Evolutionary conservation across 2,888 invertebrate species (phyloP).

Genomic region (Agriopis aurantiaria): DNA sequence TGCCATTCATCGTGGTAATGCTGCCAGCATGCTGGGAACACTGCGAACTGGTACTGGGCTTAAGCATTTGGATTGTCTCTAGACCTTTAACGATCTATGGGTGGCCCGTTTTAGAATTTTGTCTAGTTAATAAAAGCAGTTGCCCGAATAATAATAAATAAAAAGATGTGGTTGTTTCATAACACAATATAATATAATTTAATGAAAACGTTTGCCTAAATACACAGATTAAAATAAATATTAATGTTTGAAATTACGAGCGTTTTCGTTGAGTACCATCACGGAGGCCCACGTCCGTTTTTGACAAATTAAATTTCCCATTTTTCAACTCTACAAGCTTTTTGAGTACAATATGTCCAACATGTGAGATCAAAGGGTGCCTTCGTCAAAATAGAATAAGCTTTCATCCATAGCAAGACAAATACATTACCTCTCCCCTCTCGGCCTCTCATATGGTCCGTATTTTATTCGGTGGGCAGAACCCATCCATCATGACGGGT

Average conservation of each 20-base stretch:
- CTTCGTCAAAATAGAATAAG: constrained; percentile 48
- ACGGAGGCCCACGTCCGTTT: constrained; percentile 10
- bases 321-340: constrained; percentile 44
- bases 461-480: constrained; percentile 35
- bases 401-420: constrained; percentile 35
- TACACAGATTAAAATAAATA: constrained; percentile 24
- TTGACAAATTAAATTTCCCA: constrained; percentile 45
- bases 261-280: constrained; percentile 23
- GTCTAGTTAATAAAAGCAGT: too few species aligned
- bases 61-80: too few species aligned
- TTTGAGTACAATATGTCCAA: constrained; percentile 16
- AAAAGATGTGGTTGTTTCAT: background rate
- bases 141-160: too few species aligned
- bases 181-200: constrained; percentile 2
- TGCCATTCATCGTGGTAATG: too few species aligned
- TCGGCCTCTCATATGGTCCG: constrained; percentile 27
- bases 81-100: too few species aligned
- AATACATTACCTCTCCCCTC: constrained; percentile 32
- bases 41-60: too few species aligned
- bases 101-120: too few species aligned
- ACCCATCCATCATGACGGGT: constrained; percentile 47
- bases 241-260: constrained; percentile 21
- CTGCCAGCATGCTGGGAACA: too few species aligned
- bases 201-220: constrained; percentile 8
- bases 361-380: constrained; percentile 39